Base-by-base conservation (phyloP, 1,140 invertebrate species). In the Calliopsis andreniformis region DNA sequence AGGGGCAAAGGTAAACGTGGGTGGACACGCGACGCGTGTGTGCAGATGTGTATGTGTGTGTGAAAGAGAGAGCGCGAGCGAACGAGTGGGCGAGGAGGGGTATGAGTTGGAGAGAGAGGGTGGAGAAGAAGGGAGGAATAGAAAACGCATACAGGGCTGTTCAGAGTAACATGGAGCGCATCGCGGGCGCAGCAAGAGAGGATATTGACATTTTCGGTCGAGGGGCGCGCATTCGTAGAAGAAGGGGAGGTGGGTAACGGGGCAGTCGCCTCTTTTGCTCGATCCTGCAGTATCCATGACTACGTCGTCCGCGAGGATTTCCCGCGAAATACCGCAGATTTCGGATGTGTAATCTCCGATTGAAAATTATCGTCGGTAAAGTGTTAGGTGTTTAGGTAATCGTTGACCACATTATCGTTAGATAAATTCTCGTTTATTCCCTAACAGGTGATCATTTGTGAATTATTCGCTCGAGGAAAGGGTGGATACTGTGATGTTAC, bases 191-290 rank as follows among this genome's bases (percentile, higher is more conserved):
- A 86, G 71, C 86, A 63, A 87, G 78, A 86, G 80, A 88, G 89
- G 87, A 89, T 90, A 90, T 90, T 88, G 90, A 91, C 90, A 90
- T 91, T 91, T 91, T 88, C 84, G 89, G 86, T 80, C 87, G 88
- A 86, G 85, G 86, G 83, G 80, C 82, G 81, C 83, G 80, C 85
- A 83, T 80, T 80, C 78, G 78, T 66, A 56, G 78, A 51, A 73
- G 71, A 67, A 77, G 70, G 75, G 63, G 71, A 62, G 72, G 77
- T 78, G 71, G 79, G 78, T 73, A 64, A 84, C 78, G 78, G 83
- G 76, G 83, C 66, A 82, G 83, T 84, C 53, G 78, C 77, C 72
- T 80, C 83, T 84, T 81, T 77, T 71, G 66, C 70, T 78, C 78
- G 84, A 83, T 82, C 73, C 79, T 80, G 86, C 79, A 87, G 80